These are phyloP conservation scores for Cynodonichthys magdalenae DNA, from an alignment of 2,797 vertebrate species.

Conservation along the genomic window DNA sequence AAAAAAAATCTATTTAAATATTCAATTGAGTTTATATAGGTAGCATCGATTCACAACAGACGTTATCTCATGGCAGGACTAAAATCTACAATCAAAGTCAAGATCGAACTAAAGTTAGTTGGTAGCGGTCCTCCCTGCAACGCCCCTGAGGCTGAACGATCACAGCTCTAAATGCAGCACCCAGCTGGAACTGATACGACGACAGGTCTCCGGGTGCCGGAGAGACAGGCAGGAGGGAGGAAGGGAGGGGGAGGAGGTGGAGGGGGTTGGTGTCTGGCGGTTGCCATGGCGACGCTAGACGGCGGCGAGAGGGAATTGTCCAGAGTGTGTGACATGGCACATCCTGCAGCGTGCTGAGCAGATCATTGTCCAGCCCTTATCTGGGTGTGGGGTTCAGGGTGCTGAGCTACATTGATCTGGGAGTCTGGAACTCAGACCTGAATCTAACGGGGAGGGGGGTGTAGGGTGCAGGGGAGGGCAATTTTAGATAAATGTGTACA, in stretches of 20 bases:
- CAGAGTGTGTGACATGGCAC: constrained; percentile 73
- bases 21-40: no score
- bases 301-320: constrained; percentile 58
- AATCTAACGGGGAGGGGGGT: constrained; percentile 6
- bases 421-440: constrained; percentile 47
- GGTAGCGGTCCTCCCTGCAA: constrained; percentile 37
- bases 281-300: constrained; percentile 72
- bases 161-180: constrained; percentile 69
- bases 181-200: constrained; percentile 75
- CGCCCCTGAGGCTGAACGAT: constrained; percentile 51
- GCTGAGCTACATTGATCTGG: constrained; percentile 59
- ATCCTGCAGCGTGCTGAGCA: constrained; percentile 65
- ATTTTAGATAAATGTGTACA: constrained; percentile 11
- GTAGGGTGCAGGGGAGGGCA: background rate
- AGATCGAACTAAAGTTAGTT: no score
- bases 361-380: constrained; percentile 69
- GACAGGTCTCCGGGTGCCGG: constrained; percentile 65
- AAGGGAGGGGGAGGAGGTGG: constrained; percentile 6
- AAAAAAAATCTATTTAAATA: no score
- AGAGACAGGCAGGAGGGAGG: constrained; percentile 33
- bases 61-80: no score
- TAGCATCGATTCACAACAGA: no score
- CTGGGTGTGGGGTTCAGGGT: constrained; percentile 41
- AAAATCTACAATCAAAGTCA: no score
- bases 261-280: constrained; percentile 37